phyloP scores from a whole-genome alignment of 1,140 invertebrate genomes.

The Drosophila nikananu region DNA sequence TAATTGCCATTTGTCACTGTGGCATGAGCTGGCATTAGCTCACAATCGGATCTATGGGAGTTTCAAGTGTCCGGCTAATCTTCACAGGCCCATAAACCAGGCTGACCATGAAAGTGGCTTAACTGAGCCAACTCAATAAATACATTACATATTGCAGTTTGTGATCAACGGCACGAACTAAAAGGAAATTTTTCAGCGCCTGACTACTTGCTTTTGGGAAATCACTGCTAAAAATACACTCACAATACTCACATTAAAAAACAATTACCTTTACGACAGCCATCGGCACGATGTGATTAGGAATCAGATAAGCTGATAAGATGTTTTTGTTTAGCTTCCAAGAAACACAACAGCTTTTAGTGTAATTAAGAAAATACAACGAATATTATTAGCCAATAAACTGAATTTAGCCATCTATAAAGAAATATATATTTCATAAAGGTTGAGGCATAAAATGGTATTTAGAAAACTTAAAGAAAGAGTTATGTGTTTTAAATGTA shows the following conservation, averaged over 20 bases:
- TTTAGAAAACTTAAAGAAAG: background rate
- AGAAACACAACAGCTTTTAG: conserved; percentile 7
- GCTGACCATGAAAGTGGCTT: conserved; percentile 35
- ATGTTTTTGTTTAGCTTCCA: conserved; percentile 26
- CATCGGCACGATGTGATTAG: conserved; percentile 36
- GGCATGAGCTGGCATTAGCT: conserved; percentile 6
- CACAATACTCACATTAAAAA: conserved; percentile 47
- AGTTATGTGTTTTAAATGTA: fast-evolving
- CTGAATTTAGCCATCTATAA: background rate
- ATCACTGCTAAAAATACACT: conserved; percentile 48
- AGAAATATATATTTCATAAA: background rate
- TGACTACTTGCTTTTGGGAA: conserved; percentile 30
- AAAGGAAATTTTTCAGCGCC: background rate
- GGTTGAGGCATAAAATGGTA: too few relatives aligned
- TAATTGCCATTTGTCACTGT: conserved; percentile 4
- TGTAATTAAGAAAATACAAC: background rate
- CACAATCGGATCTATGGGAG: background rate
- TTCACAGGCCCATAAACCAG: conserved; percentile 36
- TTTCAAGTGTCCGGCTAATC: conserved; percentile 13
- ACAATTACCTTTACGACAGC: conserved; percentile 53
- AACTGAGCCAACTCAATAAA: conserved; percentile 7
- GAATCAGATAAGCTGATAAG: conserved; percentile 49
- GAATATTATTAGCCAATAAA: background rate
- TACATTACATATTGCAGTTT: conserved; percentile 6
- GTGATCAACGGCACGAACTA: background rate